These are phyloP conservation scores for Pachyramphus minor DNA, from an alignment of 2,113 vertebrate genomes.

Conservation along the genomic window DNA sequence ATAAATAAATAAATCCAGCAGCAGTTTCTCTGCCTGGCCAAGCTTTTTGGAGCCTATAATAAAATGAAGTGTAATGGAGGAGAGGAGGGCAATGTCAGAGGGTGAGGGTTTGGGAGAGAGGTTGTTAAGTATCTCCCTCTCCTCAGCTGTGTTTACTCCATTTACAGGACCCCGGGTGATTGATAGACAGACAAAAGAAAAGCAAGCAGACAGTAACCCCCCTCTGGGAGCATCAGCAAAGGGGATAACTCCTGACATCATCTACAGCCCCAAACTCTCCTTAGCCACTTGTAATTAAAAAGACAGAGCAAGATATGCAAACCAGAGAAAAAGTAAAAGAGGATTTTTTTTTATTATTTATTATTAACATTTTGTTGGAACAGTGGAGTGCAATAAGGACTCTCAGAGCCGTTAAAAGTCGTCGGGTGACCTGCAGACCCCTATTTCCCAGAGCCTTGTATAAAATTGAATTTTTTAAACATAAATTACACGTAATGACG, in stretches of 20 bases:
- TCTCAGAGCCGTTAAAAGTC: conserved; percentile 87
- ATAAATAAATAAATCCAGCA: conserved; percentile 18
- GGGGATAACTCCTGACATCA: conserved; percentile 39
- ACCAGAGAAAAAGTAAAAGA: conserved; percentile 47
- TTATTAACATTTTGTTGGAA: conserved; percentile 77
- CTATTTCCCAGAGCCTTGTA: conserved; percentile 95
- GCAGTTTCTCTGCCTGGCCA: conserved; percentile 18
- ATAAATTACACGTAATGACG: conserved; percentile 99
- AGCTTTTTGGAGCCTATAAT: conserved; percentile 54
- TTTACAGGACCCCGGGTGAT: conserved; percentile 46
- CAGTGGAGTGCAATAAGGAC: conserved; percentile 74
- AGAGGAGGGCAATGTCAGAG: conserved; percentile 38
- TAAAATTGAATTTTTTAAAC: conserved; percentile 98
- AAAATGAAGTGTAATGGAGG: conserved; percentile 50
- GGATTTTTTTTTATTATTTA: conserved; percentile 69
- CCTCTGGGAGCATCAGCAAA: conserved; percentile 12
- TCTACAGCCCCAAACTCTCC: conserved; percentile 1
- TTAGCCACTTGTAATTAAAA: conserved; percentile 48
- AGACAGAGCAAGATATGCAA: conserved; percentile 52
- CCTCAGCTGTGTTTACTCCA: conserved; percentile 30
- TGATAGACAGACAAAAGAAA: conserved; percentile 32
- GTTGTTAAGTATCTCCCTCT: conserved; percentile 53
- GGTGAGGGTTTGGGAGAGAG: conserved; percentile 51
- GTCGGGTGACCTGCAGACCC: conserved; percentile 93
- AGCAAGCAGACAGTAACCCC: conserved; percentile 57